Evolutionary conservation across 2,113 vertebrate species (phyloP).

Genomic region (Thalassarche chlororhynchos): DNA sequence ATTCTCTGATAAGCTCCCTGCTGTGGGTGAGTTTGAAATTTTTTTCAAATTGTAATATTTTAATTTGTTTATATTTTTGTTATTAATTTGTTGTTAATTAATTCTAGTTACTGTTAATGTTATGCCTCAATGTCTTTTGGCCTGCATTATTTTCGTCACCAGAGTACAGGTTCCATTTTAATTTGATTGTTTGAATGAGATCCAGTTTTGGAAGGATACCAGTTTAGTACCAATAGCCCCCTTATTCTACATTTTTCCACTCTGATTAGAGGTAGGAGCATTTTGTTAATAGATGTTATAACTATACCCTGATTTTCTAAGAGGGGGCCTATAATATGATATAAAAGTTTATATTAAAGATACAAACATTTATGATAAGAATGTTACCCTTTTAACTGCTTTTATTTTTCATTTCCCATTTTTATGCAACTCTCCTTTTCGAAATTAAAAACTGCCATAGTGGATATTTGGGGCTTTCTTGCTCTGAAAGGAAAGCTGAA

Average conservation of each 20-base stretch:
- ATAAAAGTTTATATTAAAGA: neutral
- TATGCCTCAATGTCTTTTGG: neutral
- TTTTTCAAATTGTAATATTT: neutral
- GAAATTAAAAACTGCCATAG: neutral
- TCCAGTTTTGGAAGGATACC: neutral
- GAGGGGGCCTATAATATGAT: neutral
- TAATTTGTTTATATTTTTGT: neutral
- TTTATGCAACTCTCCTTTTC: neutral
- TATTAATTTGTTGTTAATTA: neutral
- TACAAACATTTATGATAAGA: neutral
- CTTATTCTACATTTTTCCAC: neutral
- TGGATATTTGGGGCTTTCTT: neutral
- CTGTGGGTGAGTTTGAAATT: neutral
- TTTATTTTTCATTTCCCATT: neutral
- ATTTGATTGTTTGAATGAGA: neutral
- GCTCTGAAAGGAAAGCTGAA: neutral
- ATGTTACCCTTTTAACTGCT: neutral
- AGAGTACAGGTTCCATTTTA: neutral
- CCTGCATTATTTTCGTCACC: neutral
- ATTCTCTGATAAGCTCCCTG: neutral
- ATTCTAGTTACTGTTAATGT: neutral
- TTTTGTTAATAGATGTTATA: neutral
- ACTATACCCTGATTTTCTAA: neutral
- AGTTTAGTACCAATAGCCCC: neutral
- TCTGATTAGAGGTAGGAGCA: neutral